Evolutionary conservation across 2,797 vertebrate species (phyloP).

Genomic region (Anolis apletophallus): DNA sequence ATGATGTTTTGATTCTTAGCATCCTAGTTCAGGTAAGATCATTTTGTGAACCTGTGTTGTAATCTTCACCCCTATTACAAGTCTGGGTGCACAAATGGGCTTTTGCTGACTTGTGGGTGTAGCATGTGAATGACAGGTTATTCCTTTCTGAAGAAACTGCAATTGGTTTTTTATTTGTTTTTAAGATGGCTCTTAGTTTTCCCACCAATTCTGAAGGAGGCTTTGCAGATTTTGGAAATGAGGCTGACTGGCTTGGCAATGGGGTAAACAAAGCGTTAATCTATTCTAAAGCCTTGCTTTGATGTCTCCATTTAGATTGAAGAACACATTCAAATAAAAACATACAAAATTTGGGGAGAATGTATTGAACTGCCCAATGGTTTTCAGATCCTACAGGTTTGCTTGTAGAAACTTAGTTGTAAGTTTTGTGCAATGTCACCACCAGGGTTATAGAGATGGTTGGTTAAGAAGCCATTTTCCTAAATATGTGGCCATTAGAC

Average conservation of each 20-base stretch:
- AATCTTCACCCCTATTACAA: neutral
- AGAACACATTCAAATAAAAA: neutral
- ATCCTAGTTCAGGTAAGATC: neutral
- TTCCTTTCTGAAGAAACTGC: neutral
- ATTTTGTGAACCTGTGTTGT: neutral
- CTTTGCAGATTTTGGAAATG: neutral
- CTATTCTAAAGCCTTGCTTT: neutral
- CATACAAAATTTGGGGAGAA: neutral
- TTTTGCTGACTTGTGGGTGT: neutral
- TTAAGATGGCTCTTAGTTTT: neutral
- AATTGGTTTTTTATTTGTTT: neutral
- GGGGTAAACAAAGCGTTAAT: neutral
- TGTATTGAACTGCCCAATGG: neutral
- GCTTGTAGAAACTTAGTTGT: neutral
- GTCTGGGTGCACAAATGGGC: neutral
- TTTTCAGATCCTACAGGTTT: neutral
- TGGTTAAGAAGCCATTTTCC: slow-evolving; percentile 10
- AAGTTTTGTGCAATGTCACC: slow-evolving; percentile 8
- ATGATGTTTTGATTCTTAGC: neutral
- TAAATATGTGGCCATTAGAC: neutral
- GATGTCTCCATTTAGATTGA: slow-evolving; percentile 35
- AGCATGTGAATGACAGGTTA: neutral
- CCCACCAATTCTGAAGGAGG: neutral
- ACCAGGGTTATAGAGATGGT: neutral
- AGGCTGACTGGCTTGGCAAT: neutral